phyloP scores from a whole-genome alignment of 2,113 vertebrate genomes.

The Boleophthalmus pectinirostris region DNA sequence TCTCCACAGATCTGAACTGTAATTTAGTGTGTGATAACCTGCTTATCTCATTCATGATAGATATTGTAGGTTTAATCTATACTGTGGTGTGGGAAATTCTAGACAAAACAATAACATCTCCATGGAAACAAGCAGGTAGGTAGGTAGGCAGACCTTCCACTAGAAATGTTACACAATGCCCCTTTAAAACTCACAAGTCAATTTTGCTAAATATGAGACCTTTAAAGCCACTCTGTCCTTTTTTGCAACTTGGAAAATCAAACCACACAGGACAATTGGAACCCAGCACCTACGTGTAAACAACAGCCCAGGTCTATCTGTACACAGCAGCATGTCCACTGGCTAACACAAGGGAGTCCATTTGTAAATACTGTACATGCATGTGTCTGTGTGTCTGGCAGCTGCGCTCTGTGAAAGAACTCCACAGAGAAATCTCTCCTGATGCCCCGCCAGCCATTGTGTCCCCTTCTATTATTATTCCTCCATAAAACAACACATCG shows the following conservation, averaged over 20 bases:
- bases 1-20: too few relatives aligned
- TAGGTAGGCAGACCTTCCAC: too few relatives aligned
- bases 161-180: too few relatives aligned
- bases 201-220: too few relatives aligned
- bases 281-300: background rate
- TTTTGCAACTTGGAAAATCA: background rate
- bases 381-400: conserved; percentile 2
- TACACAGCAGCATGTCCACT: background rate
- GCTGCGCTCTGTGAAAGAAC: background rate
- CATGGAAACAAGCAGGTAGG: too few relatives aligned
- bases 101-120: too few relatives aligned
- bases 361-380: background rate
- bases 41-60: too few relatives aligned
- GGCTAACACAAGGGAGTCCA: background rate
- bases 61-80: too few relatives aligned
- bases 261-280: background rate
- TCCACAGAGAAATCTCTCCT: background rate
- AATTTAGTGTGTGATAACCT: too few relatives aligned
- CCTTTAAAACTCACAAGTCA: too few relatives aligned
- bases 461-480: background rate
- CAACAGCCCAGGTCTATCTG: background rate
- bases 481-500: background rate
- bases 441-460: background rate
- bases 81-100: too few relatives aligned
- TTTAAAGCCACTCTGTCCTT: too few relatives aligned